phyloP scores from a whole-genome alignment of 2,797 vertebrate genomes.

The Periophthalmus magnuspinnatus region DNA sequence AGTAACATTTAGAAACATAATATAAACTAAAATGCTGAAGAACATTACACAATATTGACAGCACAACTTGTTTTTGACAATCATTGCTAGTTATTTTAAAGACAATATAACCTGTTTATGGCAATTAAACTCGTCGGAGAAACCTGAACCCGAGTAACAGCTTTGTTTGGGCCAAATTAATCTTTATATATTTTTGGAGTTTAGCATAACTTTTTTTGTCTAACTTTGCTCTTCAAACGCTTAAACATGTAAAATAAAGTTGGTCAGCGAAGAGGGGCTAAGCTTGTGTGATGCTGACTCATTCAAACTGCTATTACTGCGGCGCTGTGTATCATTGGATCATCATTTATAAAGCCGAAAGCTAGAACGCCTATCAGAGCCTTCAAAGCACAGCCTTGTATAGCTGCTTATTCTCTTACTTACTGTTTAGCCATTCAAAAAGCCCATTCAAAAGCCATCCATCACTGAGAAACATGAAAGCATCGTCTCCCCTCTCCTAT shows the following conservation, averaged over 20 bases:
- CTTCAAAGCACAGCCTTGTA: not conserved
- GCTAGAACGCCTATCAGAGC: not conserved
- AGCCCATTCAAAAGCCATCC: conserved; percentile 36
- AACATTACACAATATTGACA: too few species aligned
- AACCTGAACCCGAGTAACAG: not conserved
- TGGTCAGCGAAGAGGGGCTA: not conserved
- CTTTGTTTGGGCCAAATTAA: not conserved
- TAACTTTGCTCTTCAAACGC: not conserved
- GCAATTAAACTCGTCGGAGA: not conserved
- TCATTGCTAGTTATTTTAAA: not conserved
- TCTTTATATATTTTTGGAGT: not conserved
- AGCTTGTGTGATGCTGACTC: not conserved
- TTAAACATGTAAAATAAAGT: not conserved
- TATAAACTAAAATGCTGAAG: too few species aligned
- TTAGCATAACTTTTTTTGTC: not conserved
- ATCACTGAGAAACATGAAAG: conserved; percentile 59
- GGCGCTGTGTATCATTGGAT: not conserved
- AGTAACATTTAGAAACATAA: too few species aligned
- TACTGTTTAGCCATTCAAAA: conserved; percentile 2
- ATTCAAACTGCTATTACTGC: not conserved
- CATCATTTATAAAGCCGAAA: not conserved
- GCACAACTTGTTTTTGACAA: too few species aligned
- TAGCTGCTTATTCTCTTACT: not conserved
- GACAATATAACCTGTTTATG: not conserved
- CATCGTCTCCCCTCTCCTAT: conserved; percentile 20